Percentiles rank a stretch among this genome's conserved stretches.
phyloP scores from a whole-genome alignment of 1,140 invertebrate species.

The Wasmannia auropunctata region DNA sequence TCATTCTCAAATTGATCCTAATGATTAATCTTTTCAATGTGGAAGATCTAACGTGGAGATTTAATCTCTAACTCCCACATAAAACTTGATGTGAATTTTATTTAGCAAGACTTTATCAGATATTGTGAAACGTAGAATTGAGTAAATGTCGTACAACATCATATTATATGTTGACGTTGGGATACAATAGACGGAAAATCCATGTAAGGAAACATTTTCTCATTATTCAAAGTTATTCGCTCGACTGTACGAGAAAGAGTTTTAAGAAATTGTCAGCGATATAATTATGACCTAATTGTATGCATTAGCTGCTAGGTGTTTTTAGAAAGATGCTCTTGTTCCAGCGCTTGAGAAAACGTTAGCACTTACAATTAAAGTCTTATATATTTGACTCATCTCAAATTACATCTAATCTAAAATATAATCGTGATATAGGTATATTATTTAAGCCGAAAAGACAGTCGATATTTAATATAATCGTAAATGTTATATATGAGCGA shows the following conservation, averaged over 20 bases:
- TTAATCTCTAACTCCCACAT: not conserved
- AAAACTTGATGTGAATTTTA: not conserved
- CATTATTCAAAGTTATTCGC: not conserved
- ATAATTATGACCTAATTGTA: not conserved
- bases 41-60: not conserved
- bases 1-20: not conserved
- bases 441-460: not conserved
- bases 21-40: not conserved
- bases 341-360: not conserved
- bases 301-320: not conserved
- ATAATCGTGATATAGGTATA: not conserved
- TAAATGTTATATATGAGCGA: not conserved
- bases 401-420: slow-evolving; percentile 4
- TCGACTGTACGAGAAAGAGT: not conserved
- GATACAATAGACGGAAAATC: not conserved
- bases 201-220: not conserved
- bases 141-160: not conserved
- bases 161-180: not conserved
- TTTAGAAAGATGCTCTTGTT: not conserved
- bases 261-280: not conserved
- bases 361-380: not conserved
- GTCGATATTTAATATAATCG: not conserved
- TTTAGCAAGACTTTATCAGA: not conserved
- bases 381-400: not conserved
- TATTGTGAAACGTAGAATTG: not conserved